phyloP scores from a whole-genome alignment of 1,140 invertebrate genomes.

The Melitaea cinxia region DNA sequence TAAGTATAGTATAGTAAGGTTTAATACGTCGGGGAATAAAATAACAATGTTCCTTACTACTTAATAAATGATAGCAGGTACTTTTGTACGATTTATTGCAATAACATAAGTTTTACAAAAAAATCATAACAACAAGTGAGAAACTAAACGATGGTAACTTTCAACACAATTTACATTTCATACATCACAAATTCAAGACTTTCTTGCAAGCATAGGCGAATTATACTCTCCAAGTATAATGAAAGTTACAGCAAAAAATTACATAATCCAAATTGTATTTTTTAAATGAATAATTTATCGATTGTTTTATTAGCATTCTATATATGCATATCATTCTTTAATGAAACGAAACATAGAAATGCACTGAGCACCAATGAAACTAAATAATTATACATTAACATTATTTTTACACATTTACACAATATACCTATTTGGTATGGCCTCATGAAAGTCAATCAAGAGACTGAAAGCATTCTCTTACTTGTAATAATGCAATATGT shows the following conservation, averaged over 20 bases:
- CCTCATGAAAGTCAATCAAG: conserved; percentile 21
- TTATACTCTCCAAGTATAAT: conserved; percentile 16
- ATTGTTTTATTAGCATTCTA: conserved; percentile 7
- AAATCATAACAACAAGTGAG: conserved; percentile 70
- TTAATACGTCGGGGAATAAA: neutral
- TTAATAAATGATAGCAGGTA: conserved; percentile 27
- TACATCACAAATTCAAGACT: conserved; percentile 63
- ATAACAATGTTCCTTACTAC: neutral
- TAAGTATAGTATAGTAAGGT: neutral
- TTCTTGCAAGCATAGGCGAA: conserved; percentile 17
- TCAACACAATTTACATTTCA: conserved; percentile 33
- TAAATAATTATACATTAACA: conserved; percentile 47
- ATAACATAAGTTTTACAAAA: conserved; percentile 78
- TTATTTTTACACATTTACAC: conserved; percentile 67
- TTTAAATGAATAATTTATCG: conserved; percentile 1
- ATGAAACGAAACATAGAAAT: conserved; percentile 57
- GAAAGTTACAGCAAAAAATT: conserved; percentile 16
- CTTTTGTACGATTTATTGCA: conserved; percentile 77
- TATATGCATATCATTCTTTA: conserved; percentile 30
- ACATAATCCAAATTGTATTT: neutral
- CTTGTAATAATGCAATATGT: conserved; percentile 23
- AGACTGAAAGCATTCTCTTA: conserved; percentile 14
- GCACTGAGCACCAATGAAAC: conserved; percentile 68
- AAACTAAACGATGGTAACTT: conserved; percentile 77
- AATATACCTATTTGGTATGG: conserved; percentile 37